Percentiles rank a stretch among this genome's conserved stretches.
phyloP scores from a whole-genome alignment of 2,113 vertebrate species.

The Platycercus adscitus region DNA sequence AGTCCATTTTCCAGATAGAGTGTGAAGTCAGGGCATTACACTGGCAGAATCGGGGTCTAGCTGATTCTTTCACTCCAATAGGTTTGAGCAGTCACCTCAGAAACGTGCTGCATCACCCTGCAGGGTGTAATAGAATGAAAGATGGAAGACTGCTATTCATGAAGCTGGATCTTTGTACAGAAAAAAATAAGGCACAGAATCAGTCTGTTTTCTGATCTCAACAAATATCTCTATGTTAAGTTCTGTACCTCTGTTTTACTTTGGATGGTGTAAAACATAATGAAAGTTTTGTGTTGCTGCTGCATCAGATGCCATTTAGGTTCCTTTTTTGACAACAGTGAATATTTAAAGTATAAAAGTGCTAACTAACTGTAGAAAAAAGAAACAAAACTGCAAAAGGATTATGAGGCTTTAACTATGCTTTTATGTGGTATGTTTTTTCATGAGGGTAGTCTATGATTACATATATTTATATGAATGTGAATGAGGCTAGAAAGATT shows the following conservation, averaged over 20 bases:
- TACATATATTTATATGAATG: not conserved
- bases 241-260: not conserved
- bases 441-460: not conserved
- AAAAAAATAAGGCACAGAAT: not conserved
- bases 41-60: not conserved
- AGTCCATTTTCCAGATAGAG: not conserved
- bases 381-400: not conserved
- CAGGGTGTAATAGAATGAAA: not conserved
- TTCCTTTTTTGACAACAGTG: not conserved
- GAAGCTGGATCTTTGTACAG: not conserved
- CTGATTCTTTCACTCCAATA: not conserved
- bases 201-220: not conserved
- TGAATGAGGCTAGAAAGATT: not conserved
- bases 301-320: not conserved
- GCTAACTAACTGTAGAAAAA: not conserved
- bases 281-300: not conserved
- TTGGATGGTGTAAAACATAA: not conserved
- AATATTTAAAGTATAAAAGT: not conserved
- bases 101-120: not conserved
- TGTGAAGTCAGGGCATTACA: not conserved
- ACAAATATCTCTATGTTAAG: not conserved
- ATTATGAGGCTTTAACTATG: not conserved
- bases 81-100: not conserved
- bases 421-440: not conserved
- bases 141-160: not conserved